phyloP scores from a whole-genome alignment of 1,140 invertebrate genomes.

The Conus betulinus region DNA sequence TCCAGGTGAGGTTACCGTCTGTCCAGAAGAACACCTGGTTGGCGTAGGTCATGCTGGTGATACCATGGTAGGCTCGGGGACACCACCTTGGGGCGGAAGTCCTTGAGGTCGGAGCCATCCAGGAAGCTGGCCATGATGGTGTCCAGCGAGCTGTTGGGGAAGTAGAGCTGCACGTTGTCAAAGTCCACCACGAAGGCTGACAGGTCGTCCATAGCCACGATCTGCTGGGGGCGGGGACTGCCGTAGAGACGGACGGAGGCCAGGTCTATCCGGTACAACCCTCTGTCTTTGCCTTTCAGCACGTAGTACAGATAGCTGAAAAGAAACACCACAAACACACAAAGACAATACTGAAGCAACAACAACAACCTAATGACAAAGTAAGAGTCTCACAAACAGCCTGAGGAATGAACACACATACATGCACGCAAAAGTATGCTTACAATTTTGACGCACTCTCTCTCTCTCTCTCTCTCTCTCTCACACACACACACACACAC shows the following conservation, averaged over 20 bases:
- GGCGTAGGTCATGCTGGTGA: slow-evolving; percentile 56
- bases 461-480: too few species aligned
- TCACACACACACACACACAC: too few species aligned
- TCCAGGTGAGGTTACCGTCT: slow-evolving; percentile 83
- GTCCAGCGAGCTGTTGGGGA: slow-evolving; percentile 79
- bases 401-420: too few species aligned
- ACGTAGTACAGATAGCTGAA: slow-evolving; percentile 89
- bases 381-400: too few species aligned
- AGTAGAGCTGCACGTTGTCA: slow-evolving; percentile 86
- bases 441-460: too few species aligned
- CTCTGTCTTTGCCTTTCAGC: slow-evolving; percentile 79
- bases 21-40: slow-evolving; percentile 87
- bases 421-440: too few species aligned
- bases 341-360: too few species aligned
- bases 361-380: too few species aligned
- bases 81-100: slow-evolving; percentile 85
- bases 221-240: slow-evolving; percentile 67
- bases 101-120: slow-evolving; percentile 85
- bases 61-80: slow-evolving; percentile 44
- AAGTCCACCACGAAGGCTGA: slow-evolving; percentile 88
- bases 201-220: slow-evolving; percentile 80
- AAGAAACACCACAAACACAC: slow-evolving; percentile 35
- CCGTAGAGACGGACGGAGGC: slow-evolving; percentile 45
- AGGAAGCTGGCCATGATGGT: slow-evolving; percentile 88
- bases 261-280: slow-evolving; percentile 87